These are phyloP conservation scores for Cetoscarus ocellatus DNA, from an alignment of 2,797 vertebrate species.

Conservation along the genomic window DNA sequence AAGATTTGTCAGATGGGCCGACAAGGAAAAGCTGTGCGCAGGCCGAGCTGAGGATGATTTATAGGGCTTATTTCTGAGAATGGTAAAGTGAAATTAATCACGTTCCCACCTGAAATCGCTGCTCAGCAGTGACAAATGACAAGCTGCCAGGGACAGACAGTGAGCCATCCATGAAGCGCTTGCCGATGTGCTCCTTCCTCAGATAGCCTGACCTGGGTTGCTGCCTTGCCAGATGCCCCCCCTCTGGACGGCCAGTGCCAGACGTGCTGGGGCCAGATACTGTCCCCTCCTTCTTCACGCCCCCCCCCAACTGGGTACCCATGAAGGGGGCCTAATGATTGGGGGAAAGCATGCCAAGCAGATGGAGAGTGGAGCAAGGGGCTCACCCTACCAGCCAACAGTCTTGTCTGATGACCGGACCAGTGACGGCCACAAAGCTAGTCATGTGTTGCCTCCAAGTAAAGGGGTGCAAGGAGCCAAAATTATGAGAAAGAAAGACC, in stretches of 20 bases:
- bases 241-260: slow-evolving; percentile 68
- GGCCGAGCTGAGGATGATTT: slow-evolving; percentile 85
- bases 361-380: slow-evolving; percentile 69
- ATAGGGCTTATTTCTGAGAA: slow-evolving; percentile 90
- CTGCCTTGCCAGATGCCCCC: slow-evolving; percentile 80
- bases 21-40: slow-evolving; percentile 71
- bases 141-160: slow-evolving; percentile 86
- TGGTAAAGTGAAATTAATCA: slow-evolving; percentile 91
- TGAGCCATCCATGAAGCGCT: slow-evolving; percentile 85
- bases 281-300: slow-evolving; percentile 40
- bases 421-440: slow-evolving; percentile 26
- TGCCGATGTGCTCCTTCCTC: slow-evolving; percentile 78
- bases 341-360: slow-evolving; percentile 70
- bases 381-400: slow-evolving; percentile 49
- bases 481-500: background rate
- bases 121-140: slow-evolving; percentile 89
- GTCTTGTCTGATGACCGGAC: slow-evolving; percentile 42
- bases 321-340: slow-evolving; percentile 76
- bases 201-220: slow-evolving; percentile 83
- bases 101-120: slow-evolving; percentile 85
- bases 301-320: slow-evolving; percentile 60
- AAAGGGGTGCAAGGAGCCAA: background rate
- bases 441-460: slow-evolving; percentile 36
- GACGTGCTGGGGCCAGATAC: slow-evolving; percentile 50
- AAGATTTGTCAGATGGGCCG: slow-evolving; percentile 84